Evolutionary conservation across 2,797 vertebrate species (phyloP).

Genomic region (Leontocebus nigricollis): DNA sequence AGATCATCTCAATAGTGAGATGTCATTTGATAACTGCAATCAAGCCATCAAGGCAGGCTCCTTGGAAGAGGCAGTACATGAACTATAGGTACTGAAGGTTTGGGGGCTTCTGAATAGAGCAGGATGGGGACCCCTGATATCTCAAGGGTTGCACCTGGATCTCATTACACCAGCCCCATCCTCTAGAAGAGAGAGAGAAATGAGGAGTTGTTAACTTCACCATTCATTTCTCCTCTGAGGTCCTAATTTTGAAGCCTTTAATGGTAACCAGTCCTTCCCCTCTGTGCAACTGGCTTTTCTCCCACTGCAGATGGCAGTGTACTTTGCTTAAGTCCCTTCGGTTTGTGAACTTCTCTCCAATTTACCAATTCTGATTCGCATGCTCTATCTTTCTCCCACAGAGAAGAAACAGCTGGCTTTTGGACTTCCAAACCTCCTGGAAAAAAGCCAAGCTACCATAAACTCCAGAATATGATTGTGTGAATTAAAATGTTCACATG

Average conservation of each 20-base stretch:
- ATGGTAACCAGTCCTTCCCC: constrained; percentile 69
- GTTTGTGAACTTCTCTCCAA: constrained; percentile 58
- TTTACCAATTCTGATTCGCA: constrained; percentile 59
- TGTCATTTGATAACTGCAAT: constrained; percentile 21
- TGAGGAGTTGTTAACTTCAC: neutral
- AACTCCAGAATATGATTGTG: constrained; percentile 78
- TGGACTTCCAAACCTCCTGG: constrained; percentile 68
- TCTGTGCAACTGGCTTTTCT: constrained; percentile 56
- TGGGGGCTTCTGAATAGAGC: neutral
- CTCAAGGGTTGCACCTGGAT: constrained; percentile 45
- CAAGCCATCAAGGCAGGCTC: neutral
- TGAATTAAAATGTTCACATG: constrained; percentile 81
- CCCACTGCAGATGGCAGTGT: constrained; percentile 36
- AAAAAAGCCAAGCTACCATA: constrained; percentile 75
- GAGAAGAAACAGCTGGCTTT: constrained; percentile 59
- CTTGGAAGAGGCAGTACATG: constrained; percentile 5
- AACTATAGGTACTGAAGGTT: neutral
- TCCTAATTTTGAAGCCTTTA: constrained; percentile 63
- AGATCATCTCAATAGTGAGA: neutral
- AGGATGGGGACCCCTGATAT: neutral
- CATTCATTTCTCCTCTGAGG: constrained; percentile 46
- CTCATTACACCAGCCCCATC: constrained; percentile 42
- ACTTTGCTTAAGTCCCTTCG: constrained; percentile 49
- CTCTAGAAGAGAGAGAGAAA: neutral
- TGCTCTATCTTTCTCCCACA: constrained; percentile 57